Base-by-base conservation (phyloP, 30 jellyfish, hydroid and myxozoan genomes). In the Chironex yamaguchii region DNA sequence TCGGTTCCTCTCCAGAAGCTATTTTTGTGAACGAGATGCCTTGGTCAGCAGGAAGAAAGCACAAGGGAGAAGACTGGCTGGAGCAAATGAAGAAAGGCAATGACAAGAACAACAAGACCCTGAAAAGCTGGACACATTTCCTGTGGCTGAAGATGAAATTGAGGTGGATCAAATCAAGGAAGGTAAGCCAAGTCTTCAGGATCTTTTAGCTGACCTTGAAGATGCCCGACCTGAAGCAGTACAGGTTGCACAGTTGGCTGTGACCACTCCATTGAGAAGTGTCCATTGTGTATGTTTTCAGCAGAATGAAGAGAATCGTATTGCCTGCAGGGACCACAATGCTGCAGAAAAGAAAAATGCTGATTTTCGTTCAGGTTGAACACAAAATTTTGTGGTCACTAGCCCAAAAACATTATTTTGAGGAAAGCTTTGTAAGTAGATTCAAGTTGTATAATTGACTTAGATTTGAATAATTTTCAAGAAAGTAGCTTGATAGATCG, bases 281-380 rank as follows among this genome's bases (percentile, higher is more conserved):
- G 79, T 66, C 58, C 79, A 66, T 33, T 66, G 79, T 27, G 79
- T 2, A 58, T 29, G 52, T 66, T 24, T 66, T 66, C 79, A 66
- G 79, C 53, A 29, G 79, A 28, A 22, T 66, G 79, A 66, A 66
- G 79, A 24, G 36, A n/a, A 49, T 34, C 1, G 17, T 36, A 23
- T 72, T 51, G 6, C 4, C 49, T 11, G 12, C 49, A 72, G 26
- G 86, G 33, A 32, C 84, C 9, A 2, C 71, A 4, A 36, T 72
- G 86, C 22, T 34, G 3, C 86, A 35, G 49, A 48, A 72, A 13
- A n/a, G 76, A 42, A 72, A 72, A 72, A 51, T 20, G 49, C 86
- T 72, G 24, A 26, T 72, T 1, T 28, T 72, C 4, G 30, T 72
- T 26, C 86, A 72, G 30, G 86, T 72, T 9, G 78, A 42, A 48